phyloP scores from a whole-genome alignment of 2,113 vertebrate species.

The Ceuthmochares aereus region DNA sequence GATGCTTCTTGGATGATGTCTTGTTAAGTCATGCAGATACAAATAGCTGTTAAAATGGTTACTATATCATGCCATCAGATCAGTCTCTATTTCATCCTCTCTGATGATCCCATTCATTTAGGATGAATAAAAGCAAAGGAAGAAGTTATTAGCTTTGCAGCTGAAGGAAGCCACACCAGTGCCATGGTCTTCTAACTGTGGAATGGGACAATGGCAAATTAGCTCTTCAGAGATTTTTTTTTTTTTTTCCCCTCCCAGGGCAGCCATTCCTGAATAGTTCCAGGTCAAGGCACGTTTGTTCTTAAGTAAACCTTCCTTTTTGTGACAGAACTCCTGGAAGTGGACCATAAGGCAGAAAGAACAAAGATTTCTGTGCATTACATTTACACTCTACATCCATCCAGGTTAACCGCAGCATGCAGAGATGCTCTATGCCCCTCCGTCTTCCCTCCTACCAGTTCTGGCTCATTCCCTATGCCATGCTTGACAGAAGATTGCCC shows the following conservation, averaged over 20 bases:
- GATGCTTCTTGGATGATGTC: neutral
- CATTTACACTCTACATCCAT: neutral
- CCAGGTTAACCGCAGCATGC: neutral
- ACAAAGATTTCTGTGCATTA: neutral
- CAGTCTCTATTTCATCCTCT: neutral
- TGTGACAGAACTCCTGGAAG: neutral
- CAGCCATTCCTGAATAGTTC: neutral
- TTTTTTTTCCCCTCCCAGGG: too few relatives aligned
- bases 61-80: accelerated
- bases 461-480: neutral
- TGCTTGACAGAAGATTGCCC: neutral
- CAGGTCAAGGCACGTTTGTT: neutral
- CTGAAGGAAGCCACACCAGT: neutral
- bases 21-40: neutral
- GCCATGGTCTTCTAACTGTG: neutral
- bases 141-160: neutral
- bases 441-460: neutral
- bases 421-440: neutral
- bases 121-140: neutral
- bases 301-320: neutral
- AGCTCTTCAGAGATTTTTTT: neutral
- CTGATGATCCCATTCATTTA: neutral
- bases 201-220: neutral
- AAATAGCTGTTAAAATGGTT: neutral
- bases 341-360: neutral